Conservation (phyloP, 2,888 invertebrate species). For the Amiota mariae region DNA sequence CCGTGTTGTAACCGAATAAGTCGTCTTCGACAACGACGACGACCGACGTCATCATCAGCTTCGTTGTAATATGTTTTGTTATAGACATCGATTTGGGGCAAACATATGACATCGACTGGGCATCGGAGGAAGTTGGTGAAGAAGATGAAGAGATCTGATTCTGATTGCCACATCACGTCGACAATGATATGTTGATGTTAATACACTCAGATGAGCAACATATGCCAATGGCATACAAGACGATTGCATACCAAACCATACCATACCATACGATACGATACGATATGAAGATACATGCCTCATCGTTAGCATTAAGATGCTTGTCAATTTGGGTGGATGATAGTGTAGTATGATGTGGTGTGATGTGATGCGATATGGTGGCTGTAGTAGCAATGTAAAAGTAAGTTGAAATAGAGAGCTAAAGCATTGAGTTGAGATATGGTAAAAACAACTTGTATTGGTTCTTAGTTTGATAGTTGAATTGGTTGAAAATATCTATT, state of each 20-base stretch:
- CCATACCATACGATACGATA: background rate
- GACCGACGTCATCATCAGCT: constrained; percentile 35
- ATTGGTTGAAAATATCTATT: background rate
- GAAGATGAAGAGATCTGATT: constrained; percentile 28
- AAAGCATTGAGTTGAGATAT: no score
- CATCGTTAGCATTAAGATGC: no score
- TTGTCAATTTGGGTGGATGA: background rate
- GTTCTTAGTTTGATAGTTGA: background rate
- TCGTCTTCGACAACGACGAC: constrained; percentile 25
- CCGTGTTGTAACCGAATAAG: constrained; percentile 21
- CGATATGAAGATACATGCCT: background rate
- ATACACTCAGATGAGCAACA: constrained; percentile 44
- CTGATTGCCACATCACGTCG: constrained; percentile 48
- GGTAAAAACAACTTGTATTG: background rate
- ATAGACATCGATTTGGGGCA: constrained; percentile 9
- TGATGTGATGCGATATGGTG: background rate
- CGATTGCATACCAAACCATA: background rate
- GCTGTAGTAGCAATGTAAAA: background rate
- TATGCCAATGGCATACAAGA: constrained; percentile 23
- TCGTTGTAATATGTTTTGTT: background rate
- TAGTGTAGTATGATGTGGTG: background rate
- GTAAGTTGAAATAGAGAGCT: no score
- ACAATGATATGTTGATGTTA: constrained; percentile 42
- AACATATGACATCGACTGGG: background rate
- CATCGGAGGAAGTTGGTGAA: background rate